These are phyloP conservation scores for Vidua macroura DNA, from an alignment of 2,113 vertebrate species.

Conservation along the genomic window DNA sequence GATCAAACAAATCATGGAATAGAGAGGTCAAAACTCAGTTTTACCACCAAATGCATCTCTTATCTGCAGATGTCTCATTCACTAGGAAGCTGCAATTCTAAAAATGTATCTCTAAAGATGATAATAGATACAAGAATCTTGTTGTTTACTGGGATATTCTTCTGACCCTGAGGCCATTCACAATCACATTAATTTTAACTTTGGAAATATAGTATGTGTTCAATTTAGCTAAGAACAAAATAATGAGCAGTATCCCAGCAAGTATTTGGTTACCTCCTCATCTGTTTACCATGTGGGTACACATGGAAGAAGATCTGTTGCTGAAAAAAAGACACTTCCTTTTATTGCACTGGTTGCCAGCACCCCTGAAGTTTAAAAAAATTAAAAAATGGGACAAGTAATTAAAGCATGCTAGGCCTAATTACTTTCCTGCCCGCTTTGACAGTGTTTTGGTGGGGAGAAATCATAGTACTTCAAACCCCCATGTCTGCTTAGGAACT, in stretches of 20 bases:
- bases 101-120: not conserved
- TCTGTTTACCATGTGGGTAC: not conserved
- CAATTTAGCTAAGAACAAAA: not conserved
- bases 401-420: constrained; percentile 65
- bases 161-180: not conserved
- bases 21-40: not conserved
- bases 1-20: not conserved
- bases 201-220: not conserved
- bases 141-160: not conserved
- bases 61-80: not conserved
- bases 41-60: not conserved
- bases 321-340: constrained; percentile 17
- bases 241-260: not conserved
- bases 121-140: not conserved
- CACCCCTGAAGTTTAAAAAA: constrained; percentile 71
- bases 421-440: constrained; percentile 57
- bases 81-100: not conserved
- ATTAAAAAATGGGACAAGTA: constrained; percentile 67
- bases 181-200: not conserved
- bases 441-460: constrained; percentile 11
- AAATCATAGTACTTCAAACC: constrained; percentile 23
- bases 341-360: constrained; percentile 13
- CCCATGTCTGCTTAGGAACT: constrained; percentile 16
- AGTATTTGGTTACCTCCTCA: constrained; percentile 13
- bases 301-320: not conserved